A percentile compares a stretch with the other conserved stretches of the same genome.
phyloP scores from a whole-genome alignment of 2,888 invertebrate genomes.

The Onthophagus sagittarius region DNA sequence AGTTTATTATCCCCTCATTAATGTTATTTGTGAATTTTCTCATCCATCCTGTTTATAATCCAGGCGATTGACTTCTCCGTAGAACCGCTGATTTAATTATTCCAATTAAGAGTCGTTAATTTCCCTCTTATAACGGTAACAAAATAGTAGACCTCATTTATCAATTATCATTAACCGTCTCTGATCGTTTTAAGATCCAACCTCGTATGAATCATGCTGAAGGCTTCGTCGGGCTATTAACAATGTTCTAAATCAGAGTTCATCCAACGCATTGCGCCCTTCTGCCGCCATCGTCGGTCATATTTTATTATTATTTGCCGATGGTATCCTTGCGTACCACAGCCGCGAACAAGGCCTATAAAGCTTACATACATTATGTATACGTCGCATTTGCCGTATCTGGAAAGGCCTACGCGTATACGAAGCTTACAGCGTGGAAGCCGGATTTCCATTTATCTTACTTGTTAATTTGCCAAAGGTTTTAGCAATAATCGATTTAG shows the following conservation, averaged over 20 bases:
- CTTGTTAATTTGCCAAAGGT: neutral
- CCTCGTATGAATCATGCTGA: neutral
- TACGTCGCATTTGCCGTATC: neutral
- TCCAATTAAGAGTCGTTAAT: too few species aligned
- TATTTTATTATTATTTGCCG: neutral
- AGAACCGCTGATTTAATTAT: too few species aligned
- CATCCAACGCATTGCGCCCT: too few species aligned
- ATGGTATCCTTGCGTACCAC: neutral
- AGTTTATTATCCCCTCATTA: neutral
- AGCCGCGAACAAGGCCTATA: neutral
- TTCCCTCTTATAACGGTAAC: too few species aligned
- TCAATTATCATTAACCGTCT: neutral
- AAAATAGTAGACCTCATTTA: too few species aligned
- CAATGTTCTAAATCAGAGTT: neutral
- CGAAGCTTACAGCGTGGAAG: neutral
- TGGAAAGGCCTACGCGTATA: neutral
- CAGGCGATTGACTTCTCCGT: neutral
- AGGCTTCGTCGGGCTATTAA: neutral
- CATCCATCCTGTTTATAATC: neutral
- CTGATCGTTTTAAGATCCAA: neutral
- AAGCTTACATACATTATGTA: neutral
- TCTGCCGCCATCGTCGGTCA: neutral
- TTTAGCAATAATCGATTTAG: neutral
- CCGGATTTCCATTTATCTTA: neutral
- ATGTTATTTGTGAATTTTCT: too few species aligned